Evolutionary conservation across 37 sponge, comb jelly and placozoan species (phyloP), one percentile per base, ranked within the genome.

Genomic region (Aplysina aerophoba): DNA sequence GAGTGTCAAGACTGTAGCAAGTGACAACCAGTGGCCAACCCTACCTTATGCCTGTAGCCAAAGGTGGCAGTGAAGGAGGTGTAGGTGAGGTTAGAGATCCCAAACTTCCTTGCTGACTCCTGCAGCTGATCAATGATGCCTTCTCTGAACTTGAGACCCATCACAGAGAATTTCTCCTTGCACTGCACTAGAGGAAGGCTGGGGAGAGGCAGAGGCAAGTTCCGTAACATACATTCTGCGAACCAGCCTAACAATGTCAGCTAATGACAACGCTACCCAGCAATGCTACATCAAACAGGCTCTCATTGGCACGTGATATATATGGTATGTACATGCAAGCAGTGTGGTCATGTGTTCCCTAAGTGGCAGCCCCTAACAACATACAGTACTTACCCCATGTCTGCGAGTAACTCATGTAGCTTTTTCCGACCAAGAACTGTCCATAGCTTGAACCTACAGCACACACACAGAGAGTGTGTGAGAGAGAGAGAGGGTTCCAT

Each of bases 301-400:
- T 11, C 50, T 44, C 50, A 11, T 44, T 44, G 8, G 8, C 8
- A 8, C 50, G 8, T n/a, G n/a, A n/a, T n/a, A n/a, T n/a, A n/a
- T n/a, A n/a, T n/a, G n/a, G n/a, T n/a, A 44, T 44, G 8, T 44
- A 8, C 50, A 44, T 44, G 8, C 8, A 44, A 44, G 50, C 50
- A 11, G 50, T n/a, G n/a, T n/a, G n/a, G n/a, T n/a, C n/a, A n/a
- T n/a, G n/a, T n/a, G n/a, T n/a, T n/a, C n/a, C n/a, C n/a, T n/a
- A n/a, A n/a, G n/a, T n/a, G n/a, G 36, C 67, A 35, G 14, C 25
- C 41, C 14, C 15, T 24, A 55, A 59, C 81, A 86, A 59, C 87
- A 64, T 31, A n/a, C n/a, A n/a, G n/a, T n/a, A n/a, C n/a, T n/a
- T n/a, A 93, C 91, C 99, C 99, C 94, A 98, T 98, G 58, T 96